These are phyloP conservation scores for Acropternis orthonyx DNA, from an alignment of 2,797 vertebrate species.

Conservation along the genomic window DNA sequence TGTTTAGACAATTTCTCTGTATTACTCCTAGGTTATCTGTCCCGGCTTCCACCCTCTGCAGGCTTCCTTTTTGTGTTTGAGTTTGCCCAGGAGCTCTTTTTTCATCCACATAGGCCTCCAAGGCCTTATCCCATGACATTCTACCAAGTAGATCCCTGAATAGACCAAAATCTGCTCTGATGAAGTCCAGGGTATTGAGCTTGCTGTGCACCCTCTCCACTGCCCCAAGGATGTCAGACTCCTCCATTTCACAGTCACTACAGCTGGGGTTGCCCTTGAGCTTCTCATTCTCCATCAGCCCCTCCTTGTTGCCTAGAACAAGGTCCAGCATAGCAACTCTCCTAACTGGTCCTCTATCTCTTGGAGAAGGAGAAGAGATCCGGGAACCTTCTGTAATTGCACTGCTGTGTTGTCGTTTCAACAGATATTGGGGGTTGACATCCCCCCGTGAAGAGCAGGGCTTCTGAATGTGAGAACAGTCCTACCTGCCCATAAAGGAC, in stretches of 20 bases:
- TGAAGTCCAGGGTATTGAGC: not conserved
- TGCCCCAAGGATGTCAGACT: not conserved
- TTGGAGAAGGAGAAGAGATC: not conserved
- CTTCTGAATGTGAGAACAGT: not conserved
- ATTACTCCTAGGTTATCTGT: not conserved
- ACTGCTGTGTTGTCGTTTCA: not conserved
- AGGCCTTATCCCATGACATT: not conserved
- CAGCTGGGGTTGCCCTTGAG: not conserved
- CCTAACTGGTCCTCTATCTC: not conserved
- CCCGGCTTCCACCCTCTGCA: not conserved
- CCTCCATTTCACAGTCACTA: not conserved
- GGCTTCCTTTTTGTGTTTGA: not conserved
- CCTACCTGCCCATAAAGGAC: not conserved
- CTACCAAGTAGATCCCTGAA: not conserved
- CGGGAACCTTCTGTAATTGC: not conserved
- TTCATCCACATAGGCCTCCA: not conserved
- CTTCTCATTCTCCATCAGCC: not conserved
- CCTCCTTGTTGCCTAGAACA: not conserved
- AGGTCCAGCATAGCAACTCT: not conserved
- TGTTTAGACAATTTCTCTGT: not conserved
- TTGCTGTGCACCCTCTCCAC: not conserved
- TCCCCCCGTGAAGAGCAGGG: not conserved
- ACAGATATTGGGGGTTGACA: not conserved
- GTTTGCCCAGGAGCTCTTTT: not conserved
- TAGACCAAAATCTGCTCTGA: not conserved